Conservation (phyloP, 2,113 vertebrate genomes). For the Chloropsis cyanopogon region DNA sequence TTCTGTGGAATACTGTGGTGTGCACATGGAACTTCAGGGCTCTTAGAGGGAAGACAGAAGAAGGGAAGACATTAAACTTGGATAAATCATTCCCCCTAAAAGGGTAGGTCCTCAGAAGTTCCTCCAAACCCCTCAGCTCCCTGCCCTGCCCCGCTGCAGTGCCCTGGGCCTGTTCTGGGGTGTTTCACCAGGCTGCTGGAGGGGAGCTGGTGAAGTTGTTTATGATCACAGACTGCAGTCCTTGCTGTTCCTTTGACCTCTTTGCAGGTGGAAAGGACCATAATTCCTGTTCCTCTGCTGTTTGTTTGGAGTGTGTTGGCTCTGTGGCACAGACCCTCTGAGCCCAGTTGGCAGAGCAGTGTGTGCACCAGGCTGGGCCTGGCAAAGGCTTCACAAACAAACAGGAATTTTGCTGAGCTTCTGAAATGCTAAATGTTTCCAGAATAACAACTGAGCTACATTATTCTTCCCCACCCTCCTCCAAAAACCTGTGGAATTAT, state of each 20-base stretch:
- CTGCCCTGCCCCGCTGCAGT: neutral
- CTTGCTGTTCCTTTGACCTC: neutral
- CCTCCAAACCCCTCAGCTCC: neutral
- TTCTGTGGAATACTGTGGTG: neutral
- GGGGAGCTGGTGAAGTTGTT: neutral
- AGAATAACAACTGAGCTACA: neutral
- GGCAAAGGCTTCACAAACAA: neutral
- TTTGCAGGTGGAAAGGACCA: neutral
- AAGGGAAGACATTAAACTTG: neutral
- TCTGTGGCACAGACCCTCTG: neutral
- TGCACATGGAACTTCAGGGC: neutral
- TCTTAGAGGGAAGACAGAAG: neutral
- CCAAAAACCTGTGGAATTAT: neutral
- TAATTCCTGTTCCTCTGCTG: neutral
- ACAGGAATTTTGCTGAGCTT: neutral
- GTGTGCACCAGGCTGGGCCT: neutral
- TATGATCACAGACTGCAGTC: neutral
- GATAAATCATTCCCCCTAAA: neutral
- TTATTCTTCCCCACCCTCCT: neutral
- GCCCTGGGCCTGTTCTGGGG: neutral
- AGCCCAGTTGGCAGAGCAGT: neutral
- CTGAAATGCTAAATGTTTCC: neutral
- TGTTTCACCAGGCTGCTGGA: neutral
- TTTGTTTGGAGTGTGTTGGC: neutral
- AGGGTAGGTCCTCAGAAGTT: neutral